Conservation (phyloP, 2,797 vertebrate genomes). For the Macropodus opercularis region DNA sequence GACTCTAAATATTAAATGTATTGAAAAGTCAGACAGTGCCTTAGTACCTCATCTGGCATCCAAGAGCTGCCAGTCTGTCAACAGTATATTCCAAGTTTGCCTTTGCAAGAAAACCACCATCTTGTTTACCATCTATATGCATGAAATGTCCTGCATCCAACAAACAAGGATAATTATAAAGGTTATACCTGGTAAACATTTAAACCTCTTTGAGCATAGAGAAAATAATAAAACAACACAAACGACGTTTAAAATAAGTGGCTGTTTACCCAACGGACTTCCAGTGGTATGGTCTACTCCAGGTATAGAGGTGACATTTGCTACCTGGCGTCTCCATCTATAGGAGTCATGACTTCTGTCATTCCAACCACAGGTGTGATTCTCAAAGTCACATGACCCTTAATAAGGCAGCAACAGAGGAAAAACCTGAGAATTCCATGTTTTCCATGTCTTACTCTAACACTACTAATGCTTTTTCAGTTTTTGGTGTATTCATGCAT, state of each 20-base stretch:
- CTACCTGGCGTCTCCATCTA: conserved; percentile 73
- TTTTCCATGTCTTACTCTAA: neutral
- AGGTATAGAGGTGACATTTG: conserved; percentile 73
- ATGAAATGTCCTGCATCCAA: conserved; percentile 77
- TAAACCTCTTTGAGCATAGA: neutral
- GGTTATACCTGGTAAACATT: neutral
- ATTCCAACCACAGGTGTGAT: conserved; percentile 77
- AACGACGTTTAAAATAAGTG: neutral
- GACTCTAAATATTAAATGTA: no score
- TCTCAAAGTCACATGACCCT: conserved; percentile 82
- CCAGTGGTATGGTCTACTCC: conserved; percentile 79
- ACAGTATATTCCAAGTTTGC: conserved; percentile 69
- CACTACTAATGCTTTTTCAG: neutral
- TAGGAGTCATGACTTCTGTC: conserved; percentile 25
- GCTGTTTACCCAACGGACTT: conserved; percentile 68
- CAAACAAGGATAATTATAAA: conserved; percentile 4
- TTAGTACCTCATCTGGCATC: conserved; percentile 79
- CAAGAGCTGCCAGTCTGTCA: conserved; percentile 55
- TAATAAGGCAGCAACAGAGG: neutral
- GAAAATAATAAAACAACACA: neutral
- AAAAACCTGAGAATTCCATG: neutral
- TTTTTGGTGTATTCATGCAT: no score
- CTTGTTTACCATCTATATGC: conserved; percentile 52
- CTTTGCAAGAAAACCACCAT: fast-evolving
- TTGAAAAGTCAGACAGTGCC: no score